phyloP scores from a whole-genome alignment of 2,888 invertebrate species.

The Listrodromus nycthemerus region DNA sequence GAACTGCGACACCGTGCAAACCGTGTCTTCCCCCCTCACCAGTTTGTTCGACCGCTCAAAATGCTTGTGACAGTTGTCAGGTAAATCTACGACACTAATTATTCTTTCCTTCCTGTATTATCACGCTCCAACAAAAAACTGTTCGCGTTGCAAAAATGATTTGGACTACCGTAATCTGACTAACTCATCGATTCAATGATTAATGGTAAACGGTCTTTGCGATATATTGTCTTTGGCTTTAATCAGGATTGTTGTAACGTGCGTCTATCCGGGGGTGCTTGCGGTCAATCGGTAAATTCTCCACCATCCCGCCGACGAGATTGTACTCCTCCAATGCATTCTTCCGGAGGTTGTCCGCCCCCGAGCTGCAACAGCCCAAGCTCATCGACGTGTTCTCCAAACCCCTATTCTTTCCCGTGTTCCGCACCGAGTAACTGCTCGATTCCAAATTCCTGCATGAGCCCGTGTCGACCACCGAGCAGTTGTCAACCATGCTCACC shows the following conservation, averaged over 20 bases:
- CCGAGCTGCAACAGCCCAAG: slow-evolving; percentile 21
- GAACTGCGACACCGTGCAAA: slow-evolving; percentile 71
- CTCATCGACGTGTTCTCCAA: slow-evolving; percentile 6
- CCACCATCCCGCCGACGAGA: slow-evolving; percentile 31
- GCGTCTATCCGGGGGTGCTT: slow-evolving; percentile 71
- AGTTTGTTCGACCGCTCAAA: slow-evolving; percentile 47
- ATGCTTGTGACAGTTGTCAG: slow-evolving; percentile 66
- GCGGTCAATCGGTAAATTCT: slow-evolving; percentile 42
- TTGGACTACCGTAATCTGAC: not conserved
- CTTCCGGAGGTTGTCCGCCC: slow-evolving; percentile 62
- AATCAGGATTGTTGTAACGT: slow-evolving; percentile 63
- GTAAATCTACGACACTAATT: slow-evolving; percentile 58
- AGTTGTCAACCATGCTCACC: slow-evolving; percentile 69
- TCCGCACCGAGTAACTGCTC: slow-evolving; percentile 34
- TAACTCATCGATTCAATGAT: not conserved
- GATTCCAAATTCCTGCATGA: not conserved
- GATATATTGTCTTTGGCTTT: not conserved
- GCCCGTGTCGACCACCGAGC: slow-evolving; percentile 52
- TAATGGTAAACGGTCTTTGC: no score
- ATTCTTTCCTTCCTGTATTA: no score
- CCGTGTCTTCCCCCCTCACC: slow-evolving; percentile 67
- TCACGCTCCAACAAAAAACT: not conserved
- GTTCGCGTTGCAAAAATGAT: no score
- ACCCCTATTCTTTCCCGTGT: slow-evolving; percentile 9
- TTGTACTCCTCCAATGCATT: slow-evolving; percentile 7